Evolutionary conservation across 2,113 vertebrate species (phyloP), one percentile per base, ranked within the genome.

Genomic region (Bambusicola thoracicus): DNA sequence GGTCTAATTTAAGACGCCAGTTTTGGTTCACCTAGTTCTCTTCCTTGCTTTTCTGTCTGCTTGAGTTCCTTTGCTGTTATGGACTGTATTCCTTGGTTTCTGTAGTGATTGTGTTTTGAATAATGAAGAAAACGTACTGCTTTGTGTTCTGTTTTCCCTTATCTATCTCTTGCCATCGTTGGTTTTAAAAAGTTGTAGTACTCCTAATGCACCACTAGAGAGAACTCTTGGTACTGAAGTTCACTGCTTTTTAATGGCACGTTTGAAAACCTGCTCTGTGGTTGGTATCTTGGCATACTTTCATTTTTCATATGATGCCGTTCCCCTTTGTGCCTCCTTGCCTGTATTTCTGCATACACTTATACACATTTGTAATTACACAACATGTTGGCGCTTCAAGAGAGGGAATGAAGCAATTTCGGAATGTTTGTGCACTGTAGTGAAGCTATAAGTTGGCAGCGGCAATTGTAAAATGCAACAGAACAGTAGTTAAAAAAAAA

Each of bases 141-240:
- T 84, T 27, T 55, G 22, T 53, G 2, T 72, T 81, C 15, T 36
- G 0, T 72, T 72, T 76, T 76, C 53, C 14, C 8, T 56, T 76
- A 18, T 8, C 1, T 32, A 19, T 85, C 21, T 15, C 44, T 22
- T 58, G 22, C 66, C 46, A 36, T 34, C 74, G 8, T 66, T 62
- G 38, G 38, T 76, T 88, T 91, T 74, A 68, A 70, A 17, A 43
- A 61, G 51, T 61, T 96, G 92, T 86, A 92, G 7, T 95, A 62
- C 86, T 87, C 25, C 32, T 34, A 8, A 29, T 49, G 10, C 85
- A 40, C 94, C 96, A 65, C 93, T 94, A 94, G 96, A 94, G 96
- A 29, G 95, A 90, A 36, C 91, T 85, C 87, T 75, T 75, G 93
- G 0, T 46, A 85, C 59, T 88, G 25, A 58, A 18, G 89, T 61